These are phyloP conservation scores for Rhagoletis zephyria DNA, from an alignment of 1,140 invertebrate species.

Conservation along the genomic window DNA sequence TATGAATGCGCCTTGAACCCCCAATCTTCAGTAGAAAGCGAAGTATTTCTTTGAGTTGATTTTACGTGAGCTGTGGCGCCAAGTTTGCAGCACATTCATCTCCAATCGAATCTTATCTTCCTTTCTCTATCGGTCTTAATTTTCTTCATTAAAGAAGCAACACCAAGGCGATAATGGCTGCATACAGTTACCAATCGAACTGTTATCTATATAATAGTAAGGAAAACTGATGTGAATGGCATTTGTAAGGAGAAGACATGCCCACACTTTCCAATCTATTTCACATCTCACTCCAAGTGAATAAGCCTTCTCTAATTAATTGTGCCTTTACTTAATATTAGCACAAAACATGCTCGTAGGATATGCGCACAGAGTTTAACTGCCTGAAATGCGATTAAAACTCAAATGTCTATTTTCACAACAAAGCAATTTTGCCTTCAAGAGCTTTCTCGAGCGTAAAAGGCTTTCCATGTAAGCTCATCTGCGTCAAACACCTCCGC, in stretches of 20 bases:
- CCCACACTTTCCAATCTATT: not conserved
- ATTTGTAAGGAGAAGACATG: not conserved
- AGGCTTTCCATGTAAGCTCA: slow-evolving; percentile 16
- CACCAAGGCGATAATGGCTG: too few species aligned
- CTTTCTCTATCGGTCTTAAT: too few species aligned
- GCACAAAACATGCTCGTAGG: not conserved
- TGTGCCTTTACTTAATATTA: slow-evolving; percentile 1
- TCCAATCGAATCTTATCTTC: too few species aligned
- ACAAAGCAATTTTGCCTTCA: slow-evolving; percentile 7
- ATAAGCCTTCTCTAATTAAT: slow-evolving; percentile 3
- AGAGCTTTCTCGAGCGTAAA: slow-evolving; percentile 7
- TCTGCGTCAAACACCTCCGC: not conserved
- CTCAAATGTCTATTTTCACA: not conserved
- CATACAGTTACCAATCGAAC: too few species aligned
- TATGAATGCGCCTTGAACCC: too few species aligned
- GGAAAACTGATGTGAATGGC: too few species aligned
- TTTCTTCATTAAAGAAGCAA: too few species aligned
- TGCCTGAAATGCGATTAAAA: not conserved
- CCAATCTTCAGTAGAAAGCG: too few species aligned
- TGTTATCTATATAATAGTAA: too few species aligned
- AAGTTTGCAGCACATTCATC: too few species aligned
- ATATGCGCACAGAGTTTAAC: not conserved
- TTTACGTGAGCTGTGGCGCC: too few species aligned
- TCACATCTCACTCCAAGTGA: not conserved
- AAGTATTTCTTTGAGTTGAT: too few species aligned